Conservation (phyloP, 2,888 invertebrate species). For the Drosophila nr. medialis region DNA sequence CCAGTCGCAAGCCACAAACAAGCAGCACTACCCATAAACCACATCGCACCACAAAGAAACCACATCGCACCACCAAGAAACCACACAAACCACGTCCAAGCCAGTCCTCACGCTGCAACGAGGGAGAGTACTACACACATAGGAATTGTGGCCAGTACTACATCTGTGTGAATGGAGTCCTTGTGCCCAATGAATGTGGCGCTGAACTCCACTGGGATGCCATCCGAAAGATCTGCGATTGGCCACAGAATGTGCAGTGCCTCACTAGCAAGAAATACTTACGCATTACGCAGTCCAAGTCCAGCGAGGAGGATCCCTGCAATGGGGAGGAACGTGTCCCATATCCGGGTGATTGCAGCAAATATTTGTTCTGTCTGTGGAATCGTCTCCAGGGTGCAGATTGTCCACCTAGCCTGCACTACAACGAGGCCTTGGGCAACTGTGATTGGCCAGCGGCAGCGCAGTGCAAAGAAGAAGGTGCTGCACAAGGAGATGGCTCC, state of each 20-base stretch:
- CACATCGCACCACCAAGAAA: constrained; percentile 40
- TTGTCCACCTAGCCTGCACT: constrained; percentile 90
- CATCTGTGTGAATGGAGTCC: constrained; percentile 91
- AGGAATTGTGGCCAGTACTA: constrained; percentile 90
- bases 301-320: constrained; percentile 86
- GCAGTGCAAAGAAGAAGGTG: constrained; percentile 85
- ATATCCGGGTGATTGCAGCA: constrained; percentile 89
- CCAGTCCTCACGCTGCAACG: constrained; percentile 85
- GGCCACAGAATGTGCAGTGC: constrained; percentile 89
- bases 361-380: constrained; percentile 92
- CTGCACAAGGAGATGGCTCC: constrained; percentile 24
- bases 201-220: constrained; percentile 91
- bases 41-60: no score
- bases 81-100: constrained; percentile 61
- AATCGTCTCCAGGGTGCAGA: constrained; percentile 90
- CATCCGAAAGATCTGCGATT: constrained; percentile 90
- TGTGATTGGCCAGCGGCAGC: constrained; percentile 91
- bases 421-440: constrained; percentile 88
- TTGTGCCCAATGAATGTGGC: constrained; percentile 90
- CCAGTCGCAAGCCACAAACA: constrained; percentile 36
- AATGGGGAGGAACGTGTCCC: constrained; percentile 88
- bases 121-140: constrained; percentile 91
- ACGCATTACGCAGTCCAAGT: constrained; percentile 72
- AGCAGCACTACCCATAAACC: background rate
- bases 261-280: constrained; percentile 82